These are phyloP conservation scores for Albula glossodonta DNA, from an alignment of 2,113 vertebrate species.

Conservation along the genomic window DNA sequence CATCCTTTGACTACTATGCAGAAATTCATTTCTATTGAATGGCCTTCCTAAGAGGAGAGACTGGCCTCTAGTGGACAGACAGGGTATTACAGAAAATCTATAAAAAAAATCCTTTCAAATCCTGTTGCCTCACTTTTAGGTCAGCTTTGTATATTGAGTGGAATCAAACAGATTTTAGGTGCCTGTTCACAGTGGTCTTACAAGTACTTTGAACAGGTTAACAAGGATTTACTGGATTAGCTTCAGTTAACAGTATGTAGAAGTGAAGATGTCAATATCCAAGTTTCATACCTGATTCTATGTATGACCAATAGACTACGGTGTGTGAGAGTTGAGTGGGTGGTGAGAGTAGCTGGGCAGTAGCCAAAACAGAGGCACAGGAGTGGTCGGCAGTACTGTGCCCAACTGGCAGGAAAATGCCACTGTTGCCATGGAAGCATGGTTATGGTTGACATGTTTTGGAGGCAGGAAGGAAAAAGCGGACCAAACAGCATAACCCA, in stretches of 20 bases:
- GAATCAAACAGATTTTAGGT: not conserved
- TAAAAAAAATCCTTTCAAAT: not conserved
- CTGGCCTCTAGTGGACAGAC: not conserved
- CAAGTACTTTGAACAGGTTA: not conserved
- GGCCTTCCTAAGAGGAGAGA: not conserved
- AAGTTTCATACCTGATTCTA: not conserved
- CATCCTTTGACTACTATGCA: constrained; percentile 7
- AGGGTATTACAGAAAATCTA: not conserved
- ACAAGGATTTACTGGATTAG: not conserved
- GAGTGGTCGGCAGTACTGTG: constrained; percentile 30
- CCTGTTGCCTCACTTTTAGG: not conserved
- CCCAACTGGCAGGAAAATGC: not conserved
- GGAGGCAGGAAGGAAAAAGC: not conserved
- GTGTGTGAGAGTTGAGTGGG: not conserved
- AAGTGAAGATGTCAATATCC: too few relatives aligned
- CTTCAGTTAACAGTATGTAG: not conserved
- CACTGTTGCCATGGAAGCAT: not conserved
- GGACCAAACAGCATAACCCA: not conserved
- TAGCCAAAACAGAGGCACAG: constrained; percentile 13
- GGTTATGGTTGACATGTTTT: not conserved
- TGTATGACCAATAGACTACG: not conserved
- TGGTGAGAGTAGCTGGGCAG: not conserved
- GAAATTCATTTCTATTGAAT: not conserved
- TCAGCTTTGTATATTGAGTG: not conserved
- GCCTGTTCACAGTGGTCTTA: not conserved